Conservation (phyloP, 2,113 vertebrate genomes). For the Brienomyrus longianalis region DNA sequence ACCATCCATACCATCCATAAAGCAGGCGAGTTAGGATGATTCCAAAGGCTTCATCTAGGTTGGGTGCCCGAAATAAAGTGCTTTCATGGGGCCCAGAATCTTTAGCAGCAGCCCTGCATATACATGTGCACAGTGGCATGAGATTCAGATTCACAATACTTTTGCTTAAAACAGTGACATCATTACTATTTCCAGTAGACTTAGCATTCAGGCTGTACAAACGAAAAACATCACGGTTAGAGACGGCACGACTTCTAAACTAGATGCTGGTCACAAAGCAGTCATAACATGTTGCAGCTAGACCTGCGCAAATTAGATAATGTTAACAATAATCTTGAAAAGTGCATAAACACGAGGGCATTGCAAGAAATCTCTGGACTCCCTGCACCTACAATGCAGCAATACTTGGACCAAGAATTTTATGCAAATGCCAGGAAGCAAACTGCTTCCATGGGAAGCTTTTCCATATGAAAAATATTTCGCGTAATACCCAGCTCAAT, state of each 20-base stretch:
- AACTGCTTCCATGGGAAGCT: background rate
- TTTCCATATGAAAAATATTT: background rate
- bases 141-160: background rate
- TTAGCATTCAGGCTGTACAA: background rate
- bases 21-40: no score
- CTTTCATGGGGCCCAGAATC: no score
- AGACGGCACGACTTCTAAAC: background rate
- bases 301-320: background rate
- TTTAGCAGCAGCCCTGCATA: no score
- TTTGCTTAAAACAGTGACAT: background rate
- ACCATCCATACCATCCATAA: background rate
- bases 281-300: background rate
- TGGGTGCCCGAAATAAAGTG: no score
- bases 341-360: background rate
- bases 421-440: background rate
- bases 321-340: background rate
- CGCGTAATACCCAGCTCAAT: background rate
- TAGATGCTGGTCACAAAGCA: background rate
- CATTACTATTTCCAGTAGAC: background rate
- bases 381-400: background rate
- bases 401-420: background rate
- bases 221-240: background rate
- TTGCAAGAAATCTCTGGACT: background rate
- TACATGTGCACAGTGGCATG: background rate
- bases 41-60: no score